Percentiles rank a stretch among this genome's conserved stretches.
phyloP scores from a whole-genome alignment of 2,113 vertebrate species.

The Otis tarda region DNA sequence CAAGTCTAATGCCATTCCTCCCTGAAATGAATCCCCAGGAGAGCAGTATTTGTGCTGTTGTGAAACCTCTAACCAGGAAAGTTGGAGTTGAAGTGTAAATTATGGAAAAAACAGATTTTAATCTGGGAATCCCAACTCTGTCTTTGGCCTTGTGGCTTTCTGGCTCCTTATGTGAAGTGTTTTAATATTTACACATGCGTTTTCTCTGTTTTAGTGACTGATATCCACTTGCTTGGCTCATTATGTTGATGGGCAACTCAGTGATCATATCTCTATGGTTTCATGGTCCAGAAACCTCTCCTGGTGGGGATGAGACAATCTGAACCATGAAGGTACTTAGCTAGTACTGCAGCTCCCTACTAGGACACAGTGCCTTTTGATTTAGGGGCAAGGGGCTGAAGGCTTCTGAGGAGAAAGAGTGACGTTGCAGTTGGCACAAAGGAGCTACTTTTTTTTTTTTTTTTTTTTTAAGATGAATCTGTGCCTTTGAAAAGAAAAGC shows the following conservation, averaged over 20 bases:
- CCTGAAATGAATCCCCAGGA: constrained; percentile 29
- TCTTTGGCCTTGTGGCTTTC: neutral
- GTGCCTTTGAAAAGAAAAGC: neutral
- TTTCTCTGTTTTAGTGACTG: neutral
- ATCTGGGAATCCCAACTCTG: neutral
- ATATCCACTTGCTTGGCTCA: neutral
- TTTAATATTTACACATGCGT: neutral
- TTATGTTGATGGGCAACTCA: neutral
- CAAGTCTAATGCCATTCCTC: neutral
- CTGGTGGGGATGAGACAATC: neutral
- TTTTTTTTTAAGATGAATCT: neutral
- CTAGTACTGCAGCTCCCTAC: neutral
- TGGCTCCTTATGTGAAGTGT: neutral
- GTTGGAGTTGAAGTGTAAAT: neutral
- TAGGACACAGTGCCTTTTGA: too few species aligned
- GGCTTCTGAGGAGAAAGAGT: neutral
- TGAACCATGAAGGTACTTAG: neutral
- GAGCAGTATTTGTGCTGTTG: neutral
- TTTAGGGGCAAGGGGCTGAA: neutral
- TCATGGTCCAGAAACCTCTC: neutral
- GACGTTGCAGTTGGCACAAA: neutral
- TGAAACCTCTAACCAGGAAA: neutral
- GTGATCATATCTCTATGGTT: neutral
- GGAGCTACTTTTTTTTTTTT: neutral
- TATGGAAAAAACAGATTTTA: constrained; percentile 8